Evolutionary conservation across 2,888 invertebrate species (phyloP), one percentile per base, ranked within the genome.

Genomic region (Lissonota sp.): DNA sequence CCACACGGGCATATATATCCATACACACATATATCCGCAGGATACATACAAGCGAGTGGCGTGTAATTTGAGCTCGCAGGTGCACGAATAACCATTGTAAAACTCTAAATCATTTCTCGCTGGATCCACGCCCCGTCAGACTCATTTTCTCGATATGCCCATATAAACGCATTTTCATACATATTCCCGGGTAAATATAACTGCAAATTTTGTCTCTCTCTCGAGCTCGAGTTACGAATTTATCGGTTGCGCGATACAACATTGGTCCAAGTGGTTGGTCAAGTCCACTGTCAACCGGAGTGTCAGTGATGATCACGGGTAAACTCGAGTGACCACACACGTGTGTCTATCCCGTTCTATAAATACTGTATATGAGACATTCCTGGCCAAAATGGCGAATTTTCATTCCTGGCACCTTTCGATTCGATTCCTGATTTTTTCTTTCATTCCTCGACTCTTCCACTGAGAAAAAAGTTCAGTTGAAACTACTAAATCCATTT

Each of bases 61-160:
- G 63, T 84, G 78, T 84, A 82, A 84, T 82, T 82, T 75, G 62
- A 78, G 72, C 55, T 70, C 58, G 51, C 58, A 70, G 58, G 69
- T 75, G 73, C 74, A 80, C 66, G 74, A 71, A 57, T 63, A 82
- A 67, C 74, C 60, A 75, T 72, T 75, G 80, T 82, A 80, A 82
- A 84, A 82, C 78, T 80, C 72, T 84, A 75, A 82, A 84, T 80
- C 80, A 82, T 84, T 79, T 79, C 51, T 73, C 64, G 46, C 49
- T 58, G 26, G 49, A 14, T 66, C 75, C 73, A 82, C 82, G 64
- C 75, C 75, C 78, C 62, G 49, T 46, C 77, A 58, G 71, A 57
- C 63, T 72, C 60, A 14, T n/a, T 42, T 71, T 53, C 66, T n/a
- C 67, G 39, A 75, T 79, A 75, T 75, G 26, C 26, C 26, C 26